Conservation (phyloP, 2,888 invertebrate genomes). For the Thymelicus sylvestris region DNA sequence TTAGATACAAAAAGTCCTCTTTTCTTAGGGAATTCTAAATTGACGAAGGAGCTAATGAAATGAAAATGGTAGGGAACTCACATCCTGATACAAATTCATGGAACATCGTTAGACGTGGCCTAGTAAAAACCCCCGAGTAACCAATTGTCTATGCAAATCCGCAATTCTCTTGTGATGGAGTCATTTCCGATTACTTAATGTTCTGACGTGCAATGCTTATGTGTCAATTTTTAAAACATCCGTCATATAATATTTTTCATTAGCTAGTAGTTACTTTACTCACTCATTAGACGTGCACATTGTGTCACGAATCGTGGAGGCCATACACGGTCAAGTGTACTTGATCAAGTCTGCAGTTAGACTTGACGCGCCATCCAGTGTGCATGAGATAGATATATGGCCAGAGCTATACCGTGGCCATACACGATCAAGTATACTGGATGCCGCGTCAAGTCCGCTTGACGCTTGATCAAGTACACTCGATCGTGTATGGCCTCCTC, state of each 20-base stretch:
- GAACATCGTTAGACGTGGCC: conserved; percentile 57
- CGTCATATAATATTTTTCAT: background rate
- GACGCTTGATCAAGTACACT: no score
- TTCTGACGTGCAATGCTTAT: conserved; percentile 21
- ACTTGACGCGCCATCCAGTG: no score
- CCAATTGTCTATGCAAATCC: conserved; percentile 68
- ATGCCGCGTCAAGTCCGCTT: no score
- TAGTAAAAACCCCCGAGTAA: conserved; percentile 42
- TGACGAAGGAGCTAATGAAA: conserved; percentile 45
- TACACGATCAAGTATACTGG: no score
- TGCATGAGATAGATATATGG: no score
- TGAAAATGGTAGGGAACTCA: conserved; percentile 60
- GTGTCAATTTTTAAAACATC: conserved; percentile 20
- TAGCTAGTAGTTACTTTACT: background rate
- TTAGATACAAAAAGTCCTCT: conserved; percentile 56
- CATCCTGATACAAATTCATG: conserved; percentile 71
- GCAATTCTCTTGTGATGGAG: conserved; percentile 51
- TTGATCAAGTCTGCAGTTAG: no score
- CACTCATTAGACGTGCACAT: no score
- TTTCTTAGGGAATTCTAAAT: conserved; percentile 65
- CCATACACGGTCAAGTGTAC: no score
- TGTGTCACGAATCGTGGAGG: no score
- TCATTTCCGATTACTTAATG: conserved; percentile 52
- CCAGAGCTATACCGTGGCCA: no score
- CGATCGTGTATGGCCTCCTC: no score